Base-by-base conservation (phyloP, 1,140 invertebrate species). In the Drosophila saltans region DNA sequence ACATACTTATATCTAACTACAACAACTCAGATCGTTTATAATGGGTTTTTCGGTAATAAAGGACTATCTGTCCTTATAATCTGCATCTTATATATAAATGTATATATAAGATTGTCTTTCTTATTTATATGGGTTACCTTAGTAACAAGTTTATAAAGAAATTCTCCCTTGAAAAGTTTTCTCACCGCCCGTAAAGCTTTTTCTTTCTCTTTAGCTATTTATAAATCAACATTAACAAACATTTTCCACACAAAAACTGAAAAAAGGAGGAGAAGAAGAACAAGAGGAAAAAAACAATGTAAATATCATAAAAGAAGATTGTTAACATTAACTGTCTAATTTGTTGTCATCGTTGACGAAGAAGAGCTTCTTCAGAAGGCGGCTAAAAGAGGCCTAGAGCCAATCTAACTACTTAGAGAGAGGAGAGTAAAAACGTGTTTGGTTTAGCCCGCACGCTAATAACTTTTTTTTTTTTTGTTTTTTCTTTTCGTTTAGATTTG, bases 311-410 rank as follows among this genome's bases (percentile, higher is more conserved):
- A 89, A 82, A 88, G 83, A 82, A 88, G 83, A 88, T 75, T 88
- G 83, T 88, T 88, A 88, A 78, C 83, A 88, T 80, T 89, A 89
- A 89, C 80, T 88, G 83, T 88, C 83, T 88, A 88, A 88, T 88
- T 88, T 88, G 83, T 88, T 88, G 83, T 88, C 83, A 88, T 88
- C 64, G 66, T 33, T 58, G 64, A 75, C 75, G 45, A 52, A 52
- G 45, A 64, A 77, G 80, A 83, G 81, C 81, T 84, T 77, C 81
- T 84, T 80, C 83, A 89, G 70, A 75, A 81, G 81, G 77, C 75
- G 81, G 72, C 72, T 26, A 26, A 73, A 76, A 64, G 62, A 65
- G 71, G 79, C 79, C 81, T 68, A 78, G 62, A 85, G 81, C 76
- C 66, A 79, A 83, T 80, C 72, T 80, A 71, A 64, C 76, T 63